Conservation (phyloP, 1,140 invertebrate species). For the Lucilia sericata region DNA sequence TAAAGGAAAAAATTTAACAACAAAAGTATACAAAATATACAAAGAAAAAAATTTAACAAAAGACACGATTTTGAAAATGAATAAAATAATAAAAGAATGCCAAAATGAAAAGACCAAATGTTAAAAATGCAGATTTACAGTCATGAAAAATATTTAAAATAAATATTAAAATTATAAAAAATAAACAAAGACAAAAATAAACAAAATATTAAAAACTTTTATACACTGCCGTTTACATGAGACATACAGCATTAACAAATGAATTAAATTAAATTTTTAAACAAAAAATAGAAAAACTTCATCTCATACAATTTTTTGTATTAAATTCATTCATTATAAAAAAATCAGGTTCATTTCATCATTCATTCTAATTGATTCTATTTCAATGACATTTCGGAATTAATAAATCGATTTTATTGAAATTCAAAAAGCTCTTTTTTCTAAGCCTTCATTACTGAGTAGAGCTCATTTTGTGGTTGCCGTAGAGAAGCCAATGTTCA, state of each 20-base stretch:
- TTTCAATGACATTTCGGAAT: no score
- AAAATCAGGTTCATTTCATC: not conserved
- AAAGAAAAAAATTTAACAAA: conserved; percentile 20
- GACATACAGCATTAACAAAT: conserved; percentile 13
- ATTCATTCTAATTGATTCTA: no score
- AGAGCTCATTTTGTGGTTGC: no score
- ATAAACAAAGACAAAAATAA: not conserved
- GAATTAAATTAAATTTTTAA: not conserved
- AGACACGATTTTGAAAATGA: conserved; percentile 12
- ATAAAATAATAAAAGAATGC: not conserved
- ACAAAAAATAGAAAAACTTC: not conserved
- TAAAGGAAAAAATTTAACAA: conserved; percentile 20
- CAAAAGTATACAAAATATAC: not conserved
- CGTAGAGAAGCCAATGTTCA: no score
- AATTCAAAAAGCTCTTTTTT: no score
- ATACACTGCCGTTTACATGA: conserved; percentile 26
- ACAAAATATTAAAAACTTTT: conserved; percentile 14
- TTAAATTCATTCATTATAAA: not conserved
- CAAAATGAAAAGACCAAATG: not conserved
- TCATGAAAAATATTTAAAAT: not conserved
- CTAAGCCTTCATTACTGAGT: no score
- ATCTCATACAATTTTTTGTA: not conserved
- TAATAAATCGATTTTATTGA: no score
- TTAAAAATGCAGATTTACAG: not conserved
- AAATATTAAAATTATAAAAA: not conserved